These are phyloP conservation scores for Phaetusa simplex DNA, from an alignment of 2,113 vertebrate species.

Conservation along the genomic window DNA sequence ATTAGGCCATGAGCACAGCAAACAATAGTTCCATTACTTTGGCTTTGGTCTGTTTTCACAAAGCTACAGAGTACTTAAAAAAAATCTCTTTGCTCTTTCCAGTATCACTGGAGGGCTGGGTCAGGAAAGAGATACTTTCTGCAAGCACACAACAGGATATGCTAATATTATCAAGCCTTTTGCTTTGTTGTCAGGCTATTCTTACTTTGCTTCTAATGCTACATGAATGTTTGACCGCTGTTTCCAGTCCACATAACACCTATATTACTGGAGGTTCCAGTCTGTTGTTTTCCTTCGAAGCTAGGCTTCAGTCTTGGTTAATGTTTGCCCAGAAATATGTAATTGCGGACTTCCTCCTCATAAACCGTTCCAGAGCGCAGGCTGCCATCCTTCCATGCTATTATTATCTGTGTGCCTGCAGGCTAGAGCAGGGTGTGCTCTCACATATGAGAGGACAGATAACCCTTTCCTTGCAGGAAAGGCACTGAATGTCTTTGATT, in stretches of 20 bases:
- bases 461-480: conserved; percentile 65
- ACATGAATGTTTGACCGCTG: not conserved
- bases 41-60: conserved; percentile 53
- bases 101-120: not conserved
- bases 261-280: conserved; percentile 61
- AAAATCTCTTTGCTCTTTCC: not conserved
- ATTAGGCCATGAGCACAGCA: not conserved
- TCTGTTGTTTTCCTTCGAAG: conserved; percentile 76
- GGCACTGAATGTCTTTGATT: not conserved
- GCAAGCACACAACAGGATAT: not conserved
- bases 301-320: conserved; percentile 82
- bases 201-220: not conserved
- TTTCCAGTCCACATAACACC: conserved; percentile 56
- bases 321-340: conserved; percentile 92
- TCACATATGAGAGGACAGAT: conserved; percentile 5
- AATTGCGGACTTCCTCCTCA: conserved; percentile 89
- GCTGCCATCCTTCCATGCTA: conserved; percentile 75
- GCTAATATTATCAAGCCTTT: not conserved
- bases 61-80: not conserved
- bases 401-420: conserved; percentile 73
- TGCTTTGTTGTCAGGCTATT: not conserved
- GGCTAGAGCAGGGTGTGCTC: conserved; percentile 65
- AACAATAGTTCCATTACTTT: conserved; percentile 42
- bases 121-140: not conserved
- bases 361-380: conserved; percentile 82